A percentile compares a stretch with the other conserved stretches of the same genome.
Conservation (phyloP, 2,113 vertebrate genomes). For the Clinocottus analis region DNA sequence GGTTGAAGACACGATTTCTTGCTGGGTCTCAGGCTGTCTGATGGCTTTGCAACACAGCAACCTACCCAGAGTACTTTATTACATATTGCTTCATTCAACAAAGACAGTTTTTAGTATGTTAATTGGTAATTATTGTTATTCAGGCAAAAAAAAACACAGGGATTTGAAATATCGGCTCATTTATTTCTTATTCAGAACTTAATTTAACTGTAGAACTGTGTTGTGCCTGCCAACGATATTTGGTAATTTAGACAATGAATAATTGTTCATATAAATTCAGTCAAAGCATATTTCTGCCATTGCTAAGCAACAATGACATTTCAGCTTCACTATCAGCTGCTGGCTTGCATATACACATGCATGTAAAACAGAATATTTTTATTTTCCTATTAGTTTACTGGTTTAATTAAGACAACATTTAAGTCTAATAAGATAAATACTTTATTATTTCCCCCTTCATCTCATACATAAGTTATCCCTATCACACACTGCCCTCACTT, state of each 20-base stretch:
- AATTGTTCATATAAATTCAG: conserved; percentile 20
- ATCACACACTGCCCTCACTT: conserved; percentile 12
- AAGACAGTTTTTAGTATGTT: not conserved
- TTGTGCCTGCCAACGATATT: not conserved
- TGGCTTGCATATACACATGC: not conserved
- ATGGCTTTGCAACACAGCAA: not conserved
- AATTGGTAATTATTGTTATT: not conserved
- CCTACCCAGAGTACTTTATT: not conserved
- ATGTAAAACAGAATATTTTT: conserved; percentile 2
- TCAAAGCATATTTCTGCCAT: not conserved
- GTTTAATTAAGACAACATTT: not conserved
- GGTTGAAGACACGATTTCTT: conserved; percentile 34
- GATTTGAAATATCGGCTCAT: not conserved
- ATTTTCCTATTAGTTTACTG: not conserved
- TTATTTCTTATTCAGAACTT: not conserved
- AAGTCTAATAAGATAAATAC: not conserved
- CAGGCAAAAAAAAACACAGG: not conserved
- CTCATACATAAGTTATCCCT: not conserved
- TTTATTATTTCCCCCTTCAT: conserved; percentile 4
- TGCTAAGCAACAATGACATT: conserved; percentile 6
- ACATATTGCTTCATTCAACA: not conserved
- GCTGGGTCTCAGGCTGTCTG: not conserved
- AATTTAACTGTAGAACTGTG: not conserved
- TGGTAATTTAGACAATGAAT: not conserved
- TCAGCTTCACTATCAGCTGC: not conserved